Evolutionary conservation across 2,888 invertebrate species (phyloP), one percentile per base, ranked within the genome.

Genomic region (Zeuzera pyrina): DNA sequence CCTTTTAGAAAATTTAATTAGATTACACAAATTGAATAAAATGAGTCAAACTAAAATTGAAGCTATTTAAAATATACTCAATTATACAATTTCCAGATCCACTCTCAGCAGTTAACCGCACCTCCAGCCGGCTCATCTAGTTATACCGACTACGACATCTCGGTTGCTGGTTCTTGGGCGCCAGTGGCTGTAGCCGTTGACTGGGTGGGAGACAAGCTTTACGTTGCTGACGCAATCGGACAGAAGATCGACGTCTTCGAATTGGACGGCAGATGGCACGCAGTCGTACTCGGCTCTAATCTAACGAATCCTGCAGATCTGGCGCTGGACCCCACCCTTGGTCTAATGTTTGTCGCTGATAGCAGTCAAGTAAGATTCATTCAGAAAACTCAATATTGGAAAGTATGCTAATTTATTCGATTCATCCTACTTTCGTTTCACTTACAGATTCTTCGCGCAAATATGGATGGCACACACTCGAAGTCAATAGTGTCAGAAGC

Each of bases 181-280:
- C 96, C 96, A 0, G 91, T 94, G 0, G 92, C 95, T 0, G 67
- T 98, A 30, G 97, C 98, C 5, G 92, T 98, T 10, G 98, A 98
- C 78, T 99, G 98, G 96, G 90, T 98, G 25, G 96, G 96, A 0
- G 93, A 96, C 66, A 98, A 97, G 66, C 85, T 99, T 5, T 98
- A 98, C 73, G 94, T 97, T 12, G 95, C 95, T 0, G 98, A 98
- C 68, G 89, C 92, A 12, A 87, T 95, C 12, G 96, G 96, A 0
- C 94, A 96, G 66, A 95, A 81, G 60, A 91, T 99, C 35, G 97
- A 97, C 62, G 92, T 98, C 1, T 94, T 97, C 60, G 95, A 96
- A 65, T 78, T 97, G 45, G 91, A 91, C 48, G 94, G 93, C 0
- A 86, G 91, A 33, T 91, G 90, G 83, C 95, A 98, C 62, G 95